Percentiles rank a stretch among this genome's conserved stretches.
These are phyloP conservation scores for Myopa tessellatipennis DNA, from an alignment of 2,888 invertebrate species.

Conservation along the genomic window DNA sequence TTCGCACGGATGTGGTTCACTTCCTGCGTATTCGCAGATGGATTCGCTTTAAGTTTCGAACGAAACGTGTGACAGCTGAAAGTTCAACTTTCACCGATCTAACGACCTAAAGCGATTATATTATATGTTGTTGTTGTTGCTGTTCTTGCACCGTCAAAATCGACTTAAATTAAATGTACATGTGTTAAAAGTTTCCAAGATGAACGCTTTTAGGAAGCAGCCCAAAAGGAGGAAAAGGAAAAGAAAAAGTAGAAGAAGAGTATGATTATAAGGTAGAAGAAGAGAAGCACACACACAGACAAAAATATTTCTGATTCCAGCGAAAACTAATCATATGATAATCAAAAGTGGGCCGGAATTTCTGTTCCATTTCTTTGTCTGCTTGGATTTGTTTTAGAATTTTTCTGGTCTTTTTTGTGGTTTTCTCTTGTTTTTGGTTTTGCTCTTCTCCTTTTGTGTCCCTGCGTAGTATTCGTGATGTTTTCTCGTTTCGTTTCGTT, in stretches of 20 bases:
- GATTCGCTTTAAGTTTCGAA: neutral
- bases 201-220: neutral
- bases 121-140: too few species aligned
- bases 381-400: neutral
- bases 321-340: conserved; percentile 45
- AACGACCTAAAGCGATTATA: too few species aligned
- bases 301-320: conserved; percentile 40
- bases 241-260: neutral
- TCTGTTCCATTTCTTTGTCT: conserved; percentile 6
- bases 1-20: neutral
- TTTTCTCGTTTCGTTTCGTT: neutral
- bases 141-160: neutral
- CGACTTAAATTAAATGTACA: neutral
- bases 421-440: conserved; percentile 4
- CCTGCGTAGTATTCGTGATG: neutral
- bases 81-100: neutral
- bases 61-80: neutral
- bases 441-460: neutral
- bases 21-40: too few species aligned
- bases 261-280: too few species aligned
- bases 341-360: conserved; percentile 40
- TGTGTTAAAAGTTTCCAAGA: neutral
- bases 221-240: neutral
- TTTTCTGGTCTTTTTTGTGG: neutral
- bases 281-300: too few species aligned